phyloP scores from a whole-genome alignment of 64 coral and sea anemone species.

The Montipora efflorescens region DNA sequence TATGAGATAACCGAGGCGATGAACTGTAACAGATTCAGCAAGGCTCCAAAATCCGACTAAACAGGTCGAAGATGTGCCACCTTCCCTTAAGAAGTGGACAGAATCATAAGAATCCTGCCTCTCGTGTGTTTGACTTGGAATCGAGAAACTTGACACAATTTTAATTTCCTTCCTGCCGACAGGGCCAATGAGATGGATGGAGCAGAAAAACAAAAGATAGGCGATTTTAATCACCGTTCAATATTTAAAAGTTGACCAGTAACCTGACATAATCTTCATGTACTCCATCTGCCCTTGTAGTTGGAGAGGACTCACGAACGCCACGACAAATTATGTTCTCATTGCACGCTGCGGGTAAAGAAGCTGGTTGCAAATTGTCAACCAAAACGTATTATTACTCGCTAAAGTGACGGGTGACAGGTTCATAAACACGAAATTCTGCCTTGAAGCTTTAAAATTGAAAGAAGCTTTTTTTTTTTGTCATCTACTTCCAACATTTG shows the following conservation, averaged over 20 bases:
- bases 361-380: slow-evolving; percentile 31
- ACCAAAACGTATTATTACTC: background rate
- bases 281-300: slow-evolving; percentile 29
- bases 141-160: slow-evolving; percentile 25
- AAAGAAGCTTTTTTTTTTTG: too few species aligned
- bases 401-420: slow-evolving; percentile 5
- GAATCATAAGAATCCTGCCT: background rate
- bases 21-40: slow-evolving; percentile 11
- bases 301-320: background rate
- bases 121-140: background rate
- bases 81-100: background rate
- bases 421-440: background rate
- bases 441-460: too few species aligned
- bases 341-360: background rate
- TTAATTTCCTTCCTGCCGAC: slow-evolving; percentile 3
- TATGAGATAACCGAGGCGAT: slow-evolving; percentile 22
- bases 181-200: slow-evolving; percentile 19
- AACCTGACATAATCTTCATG: slow-evolving; percentile 34
- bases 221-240: slow-evolving; percentile 54
- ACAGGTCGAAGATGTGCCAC: background rate
- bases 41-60: background rate
- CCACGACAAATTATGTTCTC: background rate
- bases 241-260: slow-evolving; percentile 52
- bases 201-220: slow-evolving; percentile 50
- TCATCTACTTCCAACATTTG: too few species aligned